Percentiles rank a stretch among this genome's conserved stretches.
phyloP scores from a whole-genome alignment of 1,140 invertebrate genomes.

The Drosophila pallidifrons region DNA sequence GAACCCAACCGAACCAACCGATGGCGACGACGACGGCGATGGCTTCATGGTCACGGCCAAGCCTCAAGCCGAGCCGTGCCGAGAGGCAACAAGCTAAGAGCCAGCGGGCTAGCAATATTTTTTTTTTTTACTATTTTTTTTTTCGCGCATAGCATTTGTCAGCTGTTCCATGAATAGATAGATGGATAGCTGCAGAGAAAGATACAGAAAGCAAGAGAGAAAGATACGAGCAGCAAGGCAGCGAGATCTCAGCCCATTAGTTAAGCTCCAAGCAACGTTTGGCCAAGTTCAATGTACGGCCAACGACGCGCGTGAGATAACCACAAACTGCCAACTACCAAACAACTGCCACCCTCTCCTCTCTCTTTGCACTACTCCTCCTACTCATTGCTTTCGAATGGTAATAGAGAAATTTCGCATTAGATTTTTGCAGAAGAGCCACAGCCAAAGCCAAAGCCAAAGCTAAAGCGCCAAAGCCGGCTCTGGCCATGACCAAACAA shows the following conservation, averaged over 20 bases:
- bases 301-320: constrained; percentile 58
- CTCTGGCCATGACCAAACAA: constrained; percentile 54
- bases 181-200: not conserved
- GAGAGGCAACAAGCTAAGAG: constrained; percentile 12
- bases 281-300: constrained; percentile 74
- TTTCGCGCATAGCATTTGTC: constrained; percentile 62
- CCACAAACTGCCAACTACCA: constrained; percentile 24
- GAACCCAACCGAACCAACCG: constrained; percentile 39
- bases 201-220: constrained; percentile 12
- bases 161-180: constrained; percentile 58
- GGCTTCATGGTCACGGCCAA: constrained; percentile 76
- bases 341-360: not conserved
- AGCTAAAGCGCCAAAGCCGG: constrained; percentile 20
- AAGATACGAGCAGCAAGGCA: not conserved
- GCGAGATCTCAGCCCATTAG: constrained; percentile 49
- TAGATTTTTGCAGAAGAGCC: constrained; percentile 64
- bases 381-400: constrained; percentile 25
- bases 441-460: constrained; percentile 32
- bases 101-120: constrained; percentile 26
- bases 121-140: not conserved
- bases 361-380: constrained; percentile 20
- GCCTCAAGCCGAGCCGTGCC: constrained; percentile 26
- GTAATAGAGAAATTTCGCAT: constrained; percentile 80
- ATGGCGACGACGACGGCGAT: constrained; percentile 17
- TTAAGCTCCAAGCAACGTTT: constrained; percentile 55